phyloP scores from a whole-genome alignment of 2,888 invertebrate genomes.

The Geotrupes spiniger region DNA sequence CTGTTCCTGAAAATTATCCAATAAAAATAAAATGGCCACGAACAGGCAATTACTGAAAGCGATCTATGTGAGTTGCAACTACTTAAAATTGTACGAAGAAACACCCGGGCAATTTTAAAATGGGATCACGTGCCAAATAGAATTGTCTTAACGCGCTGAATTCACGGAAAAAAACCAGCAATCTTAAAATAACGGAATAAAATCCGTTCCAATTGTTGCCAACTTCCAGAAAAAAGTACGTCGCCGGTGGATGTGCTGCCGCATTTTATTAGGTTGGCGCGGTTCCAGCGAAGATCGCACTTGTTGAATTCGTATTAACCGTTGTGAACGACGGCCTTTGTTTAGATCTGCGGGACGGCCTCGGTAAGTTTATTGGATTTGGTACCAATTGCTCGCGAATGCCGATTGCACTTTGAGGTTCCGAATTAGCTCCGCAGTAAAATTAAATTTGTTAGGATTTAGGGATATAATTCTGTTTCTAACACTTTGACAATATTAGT shows the following conservation, averaged over 20 bases:
- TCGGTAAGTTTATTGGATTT: conserved; percentile 40
- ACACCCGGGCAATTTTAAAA: neutral
- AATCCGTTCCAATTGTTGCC: no score
- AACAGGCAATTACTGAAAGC: neutral
- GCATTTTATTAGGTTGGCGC: conserved; percentile 14
- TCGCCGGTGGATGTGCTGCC: no score
- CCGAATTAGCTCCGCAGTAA: conserved; percentile 35
- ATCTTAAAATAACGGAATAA: no score
- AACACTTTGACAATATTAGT: no score
- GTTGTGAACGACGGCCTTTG: conserved; percentile 9
- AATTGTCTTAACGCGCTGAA: no score
- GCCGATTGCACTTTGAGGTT: conserved; percentile 39
- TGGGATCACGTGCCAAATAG: neutral
- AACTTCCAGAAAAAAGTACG: no score
- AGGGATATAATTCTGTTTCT: neutral
- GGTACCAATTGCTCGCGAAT: conserved; percentile 43
- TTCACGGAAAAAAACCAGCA: no score
- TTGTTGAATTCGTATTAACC: conserved; percentile 35
- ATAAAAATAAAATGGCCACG: no score
- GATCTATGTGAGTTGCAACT: neutral
- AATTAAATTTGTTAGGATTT: conserved; percentile 25
- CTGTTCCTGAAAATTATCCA: no score
- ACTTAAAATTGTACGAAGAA: conserved; percentile 5
- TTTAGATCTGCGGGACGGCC: conserved; percentile 4
- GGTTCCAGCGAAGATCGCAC: conserved; percentile 26